Evolutionary conservation across 2,113 vertebrate species (phyloP), one percentile per base, ranked within the genome.

Genomic region (Polypterus bichir): DNA sequence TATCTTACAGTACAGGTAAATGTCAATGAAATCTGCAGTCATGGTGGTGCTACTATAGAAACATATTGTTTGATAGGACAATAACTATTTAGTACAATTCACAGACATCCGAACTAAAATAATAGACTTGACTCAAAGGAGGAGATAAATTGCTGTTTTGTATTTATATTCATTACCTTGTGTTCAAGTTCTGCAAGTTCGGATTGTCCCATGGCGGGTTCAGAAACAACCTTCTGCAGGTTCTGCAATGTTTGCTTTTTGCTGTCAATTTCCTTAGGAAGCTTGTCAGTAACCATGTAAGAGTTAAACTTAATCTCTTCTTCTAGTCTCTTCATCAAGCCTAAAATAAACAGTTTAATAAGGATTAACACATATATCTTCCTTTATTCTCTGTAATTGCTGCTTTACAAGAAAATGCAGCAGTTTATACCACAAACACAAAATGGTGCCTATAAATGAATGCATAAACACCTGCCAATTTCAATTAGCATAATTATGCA

Each of bases 261-360:
- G 4, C 71, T 84, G 70, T 92, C 91, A 74, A 97, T 71, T 76
- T 99, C 95, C 72, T 86, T 88, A 11, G 94, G 93, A 54, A 94
- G 78, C 73, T 98, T 98, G 73, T 97, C 94, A 63, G 84, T 84
- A 57, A 88, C 88, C 77, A 99, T 89, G 68, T 97, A 98, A 11
- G 89, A 86, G 77, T 91, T 97, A 79, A 96, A 91, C 79, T 95
- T 94, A 59, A 92, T 90, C 78, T 98, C 95, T 68, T 94, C 93
- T 68, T 98, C 92, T 5, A 98, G 84, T 69, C 92, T 88, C 81
- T 92, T 97, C 89, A 94, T 87, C 76, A 99, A 79, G 70, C 87
- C 95, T 98, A 73, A 71, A 74, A 70, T 11, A 65, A 65, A 71
- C 65, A 70, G 27, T 62, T 64, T 81, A 70, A 71, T 56, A 64